Evolutionary conservation across 2,113 vertebrate species (phyloP), one percentile per base, ranked within the genome.

Genomic region (Sebastes fasciatus): DNA sequence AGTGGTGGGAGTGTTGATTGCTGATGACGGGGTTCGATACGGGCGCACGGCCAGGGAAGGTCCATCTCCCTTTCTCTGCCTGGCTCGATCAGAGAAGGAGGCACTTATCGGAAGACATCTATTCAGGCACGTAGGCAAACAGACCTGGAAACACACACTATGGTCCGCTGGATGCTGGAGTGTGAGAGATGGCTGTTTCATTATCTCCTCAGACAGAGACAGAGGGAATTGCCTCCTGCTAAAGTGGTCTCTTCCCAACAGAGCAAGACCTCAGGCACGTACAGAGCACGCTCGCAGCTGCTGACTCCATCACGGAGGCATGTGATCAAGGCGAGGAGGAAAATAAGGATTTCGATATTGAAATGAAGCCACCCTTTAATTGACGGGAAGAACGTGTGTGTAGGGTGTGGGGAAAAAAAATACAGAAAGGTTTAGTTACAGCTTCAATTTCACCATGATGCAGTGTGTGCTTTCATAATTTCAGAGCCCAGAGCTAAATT

Each of bases 131-230:
- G 45, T 48, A 81, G 61, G 60, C 23, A 71, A 55, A 73, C 14
- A 8, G 40, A 64, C 12, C 42, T 83, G 57, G 40, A 81, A 63
- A 71, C 34, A 75, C 62, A 77, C 72, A 69, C 70, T 51, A 7
- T 14, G 23, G 82, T 82, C 80, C 69, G 67, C 83, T 81, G 67
- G 57, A 62, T 66, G 67, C 83, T 81, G 67, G 57, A 62, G 34
- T 16, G 73, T 65, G 74, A 40, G 4, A 45, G 70, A 83, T 67
- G 13, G 9, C 40, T 16, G 65, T 67, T 86, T 85, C 82, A 90
- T 92, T 91, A 92, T 91, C 87, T 87, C 82, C 52, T 92, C 86
- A 93, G 58, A 85, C 16, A 54, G 23, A 86, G 90, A 88, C 82
- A 82, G 83, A 66, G 71, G 71, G 77, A 92, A 87, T 48, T 83